A percentile compares a stretch with the other conserved stretches of the same genome.
Evolutionary conservation across 2,888 invertebrate genomes (phyloP).

Genomic region (Cotesia congregata): DNA sequence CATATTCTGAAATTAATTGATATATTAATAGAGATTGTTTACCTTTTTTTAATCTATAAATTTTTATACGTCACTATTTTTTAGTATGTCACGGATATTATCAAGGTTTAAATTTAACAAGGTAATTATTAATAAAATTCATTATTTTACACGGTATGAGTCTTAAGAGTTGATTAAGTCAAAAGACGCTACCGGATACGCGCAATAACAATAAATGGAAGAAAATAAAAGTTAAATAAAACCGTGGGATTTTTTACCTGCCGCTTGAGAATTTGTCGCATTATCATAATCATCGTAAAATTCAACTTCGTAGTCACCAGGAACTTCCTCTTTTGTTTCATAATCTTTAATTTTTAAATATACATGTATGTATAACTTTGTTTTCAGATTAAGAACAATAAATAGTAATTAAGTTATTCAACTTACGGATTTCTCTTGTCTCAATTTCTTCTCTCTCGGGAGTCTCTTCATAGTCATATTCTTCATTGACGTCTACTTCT

Average conservation of each 20-base stretch:
- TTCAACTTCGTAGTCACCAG: conserved; percentile 34
- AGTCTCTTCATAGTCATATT: not conserved
- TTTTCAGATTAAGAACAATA: not conserved
- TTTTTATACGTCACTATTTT: conserved; percentile 4
- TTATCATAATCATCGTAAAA: conserved; percentile 62
- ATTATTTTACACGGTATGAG: not conserved
- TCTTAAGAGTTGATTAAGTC: not conserved
- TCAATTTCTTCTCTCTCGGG: not conserved
- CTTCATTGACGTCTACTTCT: not conserved
- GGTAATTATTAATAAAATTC: conserved; percentile 8
- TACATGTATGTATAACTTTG: conserved; percentile 61
- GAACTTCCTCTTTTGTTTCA: conserved; percentile 43
- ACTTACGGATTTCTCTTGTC: conserved; percentile 19
- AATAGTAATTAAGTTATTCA: not conserved
- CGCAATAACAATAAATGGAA: conserved; percentile 14
- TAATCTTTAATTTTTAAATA: conserved; percentile 67
- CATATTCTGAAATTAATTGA: conserved; percentile 51
- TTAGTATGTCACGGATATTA: conserved; percentile 33
- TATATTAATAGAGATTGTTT: conserved; percentile 13
- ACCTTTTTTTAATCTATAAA: conserved; percentile 17
- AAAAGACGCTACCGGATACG: conserved; percentile 32
- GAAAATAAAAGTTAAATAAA: conserved; percentile 29
- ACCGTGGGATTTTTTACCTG: conserved; percentile 43
- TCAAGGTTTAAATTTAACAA: conserved; percentile 35
- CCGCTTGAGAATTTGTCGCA: conserved; percentile 48